Evolutionary conservation across 2,797 vertebrate genomes (phyloP).

Genomic region (Phoebastria nigripes): DNA sequence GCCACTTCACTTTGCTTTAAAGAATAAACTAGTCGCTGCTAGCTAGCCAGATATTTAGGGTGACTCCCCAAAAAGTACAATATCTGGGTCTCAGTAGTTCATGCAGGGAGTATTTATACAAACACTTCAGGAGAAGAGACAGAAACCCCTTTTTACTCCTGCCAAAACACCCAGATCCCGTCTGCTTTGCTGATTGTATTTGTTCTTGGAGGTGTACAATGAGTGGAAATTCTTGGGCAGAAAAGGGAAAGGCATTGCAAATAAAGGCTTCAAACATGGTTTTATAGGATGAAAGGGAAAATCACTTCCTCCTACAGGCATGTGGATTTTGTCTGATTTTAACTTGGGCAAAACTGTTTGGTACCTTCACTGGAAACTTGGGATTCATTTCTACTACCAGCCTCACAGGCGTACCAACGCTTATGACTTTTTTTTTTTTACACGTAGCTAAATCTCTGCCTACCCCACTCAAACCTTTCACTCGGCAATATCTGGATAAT

Average conservation of each 20-base stretch:
- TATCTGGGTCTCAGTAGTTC: not conserved
- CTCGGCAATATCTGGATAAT: not conserved
- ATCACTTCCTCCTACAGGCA: not conserved
- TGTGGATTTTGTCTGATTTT: not conserved
- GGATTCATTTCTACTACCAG: not conserved
- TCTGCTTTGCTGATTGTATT: not conserved
- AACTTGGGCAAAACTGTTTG: not conserved
- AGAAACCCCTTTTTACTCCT: not conserved
- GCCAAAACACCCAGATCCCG: not conserved
- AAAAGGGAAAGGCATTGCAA: not conserved
- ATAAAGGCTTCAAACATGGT: not conserved
- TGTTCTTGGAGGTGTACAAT: not conserved
- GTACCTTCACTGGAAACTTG: not conserved
- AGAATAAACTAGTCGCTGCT: not conserved
- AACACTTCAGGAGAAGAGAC: not conserved
- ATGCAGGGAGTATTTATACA: not conserved
- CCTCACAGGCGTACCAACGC: accelerated
- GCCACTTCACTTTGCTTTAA: not conserved
- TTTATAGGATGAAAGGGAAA: not conserved
- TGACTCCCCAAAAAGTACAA: not conserved
- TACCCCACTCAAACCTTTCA: not conserved
- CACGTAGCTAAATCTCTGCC: not conserved
- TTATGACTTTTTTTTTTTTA: not conserved
- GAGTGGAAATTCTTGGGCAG: not conserved
- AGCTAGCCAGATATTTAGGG: not conserved